Conservation (phyloP, 1,140 invertebrate species). For the Dinothrombium tinctorium region DNA sequence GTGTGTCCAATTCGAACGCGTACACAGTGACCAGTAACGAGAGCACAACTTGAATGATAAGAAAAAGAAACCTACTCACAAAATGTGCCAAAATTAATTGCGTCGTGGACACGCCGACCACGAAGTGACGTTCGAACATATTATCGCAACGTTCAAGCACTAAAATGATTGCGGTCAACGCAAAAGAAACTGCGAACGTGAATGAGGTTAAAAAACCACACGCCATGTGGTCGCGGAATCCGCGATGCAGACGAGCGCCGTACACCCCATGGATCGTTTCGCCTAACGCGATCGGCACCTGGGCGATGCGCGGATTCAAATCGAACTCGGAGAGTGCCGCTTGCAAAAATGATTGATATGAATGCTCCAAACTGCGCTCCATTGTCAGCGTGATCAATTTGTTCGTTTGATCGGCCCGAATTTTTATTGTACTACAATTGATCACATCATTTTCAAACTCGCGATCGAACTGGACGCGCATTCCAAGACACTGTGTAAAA, state of each 20-base stretch:
- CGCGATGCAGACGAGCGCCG: neutral
- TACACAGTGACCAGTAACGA: too few relatives aligned
- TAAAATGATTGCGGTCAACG: neutral
- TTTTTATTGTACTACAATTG: neutral
- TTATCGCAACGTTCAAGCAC: constrained; percentile 1
- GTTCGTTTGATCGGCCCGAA: neutral
- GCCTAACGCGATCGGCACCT: constrained; percentile 30
- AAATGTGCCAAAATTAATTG: neutral
- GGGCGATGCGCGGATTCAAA: neutral
- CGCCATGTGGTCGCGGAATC: neutral
- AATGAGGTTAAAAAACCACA: neutral
- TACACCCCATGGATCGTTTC: constrained; percentile 57
- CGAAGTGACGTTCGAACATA: constrained; percentile 2
- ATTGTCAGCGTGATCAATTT: neutral
- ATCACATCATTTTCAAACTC: neutral
- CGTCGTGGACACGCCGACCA: neutral
- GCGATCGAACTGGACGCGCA: neutral
- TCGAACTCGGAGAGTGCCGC: neutral
- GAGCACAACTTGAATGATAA: too few relatives aligned
- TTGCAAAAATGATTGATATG: neutral
- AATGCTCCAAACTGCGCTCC: neutral
- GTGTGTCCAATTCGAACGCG: too few relatives aligned
- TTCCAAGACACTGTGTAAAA: constrained; percentile 8
- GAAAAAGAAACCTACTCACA: too few relatives aligned
- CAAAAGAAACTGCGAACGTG: neutral